A percentile compares a stretch with the other conserved stretches of the same genome.
phyloP scores from a whole-genome alignment of 2,113 vertebrate genomes.

The Chionomys nivalis region DNA sequence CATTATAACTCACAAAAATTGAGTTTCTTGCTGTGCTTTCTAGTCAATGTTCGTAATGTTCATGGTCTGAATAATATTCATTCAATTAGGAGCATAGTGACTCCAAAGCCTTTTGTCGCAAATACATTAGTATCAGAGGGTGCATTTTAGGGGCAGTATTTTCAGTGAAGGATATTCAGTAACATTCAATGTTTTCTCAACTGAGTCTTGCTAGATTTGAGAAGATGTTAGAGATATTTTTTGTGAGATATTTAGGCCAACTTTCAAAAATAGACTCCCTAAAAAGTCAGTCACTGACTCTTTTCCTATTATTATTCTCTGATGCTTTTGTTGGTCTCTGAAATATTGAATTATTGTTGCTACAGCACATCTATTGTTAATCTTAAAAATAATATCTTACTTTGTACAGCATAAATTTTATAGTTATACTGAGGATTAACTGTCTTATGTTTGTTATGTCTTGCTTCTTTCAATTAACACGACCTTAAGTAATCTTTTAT shows the following conservation, averaged over 20 bases:
- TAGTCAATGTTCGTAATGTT: neutral
- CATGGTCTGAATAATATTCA: neutral
- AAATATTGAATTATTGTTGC: neutral
- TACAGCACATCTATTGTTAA: neutral
- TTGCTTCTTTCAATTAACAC: neutral
- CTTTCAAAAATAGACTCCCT: neutral
- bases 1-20: neutral
- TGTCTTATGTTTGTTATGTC: neutral
- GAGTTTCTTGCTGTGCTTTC: neutral
- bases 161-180: too few relatives aligned
- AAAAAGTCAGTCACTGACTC: neutral
- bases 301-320: neutral
- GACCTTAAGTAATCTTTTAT: neutral
- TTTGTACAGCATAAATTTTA: neutral
- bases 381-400: neutral
- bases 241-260: neutral
- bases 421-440: neutral
- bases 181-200: neutral
- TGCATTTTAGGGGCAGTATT: too few relatives aligned
- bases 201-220: neutral
- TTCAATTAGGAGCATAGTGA: neutral
- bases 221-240: neutral
- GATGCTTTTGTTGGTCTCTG: neutral
- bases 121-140: neutral
- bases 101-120: neutral